Evolutionary conservation across 1,140 invertebrate species (phyloP), one percentile per base, ranked within the genome.

Genomic region (Cydia strobilella): DNA sequence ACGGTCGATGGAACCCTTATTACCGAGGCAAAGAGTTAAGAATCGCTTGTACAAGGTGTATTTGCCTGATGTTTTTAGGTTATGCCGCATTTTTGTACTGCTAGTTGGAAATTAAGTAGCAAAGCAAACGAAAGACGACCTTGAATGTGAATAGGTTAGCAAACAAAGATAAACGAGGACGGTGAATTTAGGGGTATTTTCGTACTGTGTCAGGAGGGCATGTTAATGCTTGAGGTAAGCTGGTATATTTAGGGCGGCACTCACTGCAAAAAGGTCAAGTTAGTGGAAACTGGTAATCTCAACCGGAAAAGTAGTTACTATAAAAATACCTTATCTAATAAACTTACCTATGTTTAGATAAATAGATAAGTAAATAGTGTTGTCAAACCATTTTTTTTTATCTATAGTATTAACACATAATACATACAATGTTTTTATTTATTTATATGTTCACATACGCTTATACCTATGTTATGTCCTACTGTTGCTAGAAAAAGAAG

Each of bases 151-250:
- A 23, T 66, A 66, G 15, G 15, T 54, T 54, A 66, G 63, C 15
- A 66, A 66, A 66, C 63, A 66, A 66, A 31, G 63, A 66, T 66
- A 31, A 66, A 66, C 35, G 63, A 66, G 63, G 63, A 10, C 63
- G 25, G 2, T 35, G 62, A 63, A 25, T n/a, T 35, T n/a, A 31
- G 63, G 63, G 25, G 27, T 6, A 54, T 18, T 54, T 54, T 54
- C 51, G 51, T 18, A 54, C 51, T 54, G 51, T 54, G 51, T 54
- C 1, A 54, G 51, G 51, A 54, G 51, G 51, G 6, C 51, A 54
- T 18, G 51, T n/a, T 45, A 15, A 45, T 45, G 42, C 42, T 45
- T 15, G 2, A 45, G 42, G 42, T 45, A 45, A 45, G 42, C 13
- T 45, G 0, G 51, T 48, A 48, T 13, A n/a, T 48, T 48, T 48